A percentile compares a stretch with the other conserved stretches of the same genome.
phyloP scores from a whole-genome alignment of 2,888 invertebrate genomes.

The Ligdia adustata region DNA sequence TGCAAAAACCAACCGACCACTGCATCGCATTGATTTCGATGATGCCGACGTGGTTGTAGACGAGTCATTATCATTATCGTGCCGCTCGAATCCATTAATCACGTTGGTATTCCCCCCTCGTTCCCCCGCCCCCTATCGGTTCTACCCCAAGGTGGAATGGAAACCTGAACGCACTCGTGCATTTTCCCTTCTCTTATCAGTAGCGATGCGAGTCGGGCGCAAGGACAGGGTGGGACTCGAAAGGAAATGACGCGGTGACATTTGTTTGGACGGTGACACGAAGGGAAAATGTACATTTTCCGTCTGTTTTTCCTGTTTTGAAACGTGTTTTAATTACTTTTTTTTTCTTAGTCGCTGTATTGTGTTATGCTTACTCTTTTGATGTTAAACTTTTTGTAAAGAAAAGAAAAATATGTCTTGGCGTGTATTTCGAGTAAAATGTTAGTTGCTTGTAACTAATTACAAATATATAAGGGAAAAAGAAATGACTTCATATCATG shows the following conservation, averaged over 20 bases:
- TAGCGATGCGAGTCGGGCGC: slow-evolving; percentile 65
- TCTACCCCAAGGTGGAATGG: slow-evolving; percentile 54
- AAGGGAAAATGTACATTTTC: slow-evolving; percentile 4
- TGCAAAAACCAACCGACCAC: slow-evolving; percentile 62
- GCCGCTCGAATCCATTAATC: slow-evolving; percentile 78
- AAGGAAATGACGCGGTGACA: slow-evolving; percentile 61
- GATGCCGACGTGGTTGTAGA: slow-evolving; percentile 68
- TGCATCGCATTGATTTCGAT: slow-evolving; percentile 69
- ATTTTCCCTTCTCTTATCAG: slow-evolving; percentile 81
- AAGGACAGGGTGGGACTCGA: slow-evolving; percentile 64
- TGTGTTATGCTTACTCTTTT: neutral
- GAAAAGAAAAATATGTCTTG: neutral
- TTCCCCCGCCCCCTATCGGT: slow-evolving; percentile 42
- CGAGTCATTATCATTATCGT: slow-evolving; percentile 80
- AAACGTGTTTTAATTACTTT: neutral
- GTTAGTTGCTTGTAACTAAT: too few relatives aligned
- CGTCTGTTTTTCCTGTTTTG: slow-evolving; percentile 1
- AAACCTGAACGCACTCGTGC: slow-evolving; percentile 79
- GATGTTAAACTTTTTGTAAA: neutral
- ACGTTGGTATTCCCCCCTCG: slow-evolving; percentile 69
- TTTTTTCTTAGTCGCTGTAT: too few relatives aligned
- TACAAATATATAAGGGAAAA: too few relatives aligned
- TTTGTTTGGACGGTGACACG: slow-evolving; percentile 28
- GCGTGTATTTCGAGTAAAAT: too few relatives aligned
- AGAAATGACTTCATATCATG: too few relatives aligned